Percentiles rank a stretch among this genome's conserved stretches.
Evolutionary conservation across 2,888 invertebrate species (phyloP).

Genomic region (Limnephilus auricula): DNA sequence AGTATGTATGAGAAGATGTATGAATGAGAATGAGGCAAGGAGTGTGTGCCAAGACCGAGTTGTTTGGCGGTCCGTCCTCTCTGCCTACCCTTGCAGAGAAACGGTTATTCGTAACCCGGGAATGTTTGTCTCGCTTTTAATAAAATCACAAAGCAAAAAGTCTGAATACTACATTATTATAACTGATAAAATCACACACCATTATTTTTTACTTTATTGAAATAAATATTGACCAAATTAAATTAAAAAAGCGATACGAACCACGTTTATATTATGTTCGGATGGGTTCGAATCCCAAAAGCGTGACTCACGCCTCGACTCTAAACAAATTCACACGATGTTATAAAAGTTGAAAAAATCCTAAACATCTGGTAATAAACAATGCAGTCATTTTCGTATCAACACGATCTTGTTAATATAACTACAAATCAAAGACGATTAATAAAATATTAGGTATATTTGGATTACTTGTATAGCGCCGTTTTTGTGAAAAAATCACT

Average conservation of each 20-base stretch:
- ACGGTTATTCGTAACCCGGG: too few relatives aligned
- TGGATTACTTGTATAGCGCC: too few relatives aligned
- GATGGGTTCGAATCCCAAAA: not conserved
- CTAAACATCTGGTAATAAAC: not conserved
- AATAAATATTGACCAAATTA: not conserved
- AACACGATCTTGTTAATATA: conserved; percentile 9
- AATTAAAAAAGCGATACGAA: not conserved
- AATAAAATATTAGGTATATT: too few relatives aligned
- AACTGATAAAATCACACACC: not conserved
- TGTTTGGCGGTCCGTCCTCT: too few relatives aligned
- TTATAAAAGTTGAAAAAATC: not conserved
- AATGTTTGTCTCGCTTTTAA: not conserved
- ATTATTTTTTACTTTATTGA: not conserved
- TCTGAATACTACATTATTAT: not conserved
- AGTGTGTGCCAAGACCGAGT: too few relatives aligned
- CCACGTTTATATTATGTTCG: not conserved
- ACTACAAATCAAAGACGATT: not conserved
- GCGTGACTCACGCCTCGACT: conserved; percentile 13
- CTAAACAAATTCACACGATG: not conserved
- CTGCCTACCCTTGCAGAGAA: too few relatives aligned
- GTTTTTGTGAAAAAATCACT: too few relatives aligned
- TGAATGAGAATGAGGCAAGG: too few relatives aligned
- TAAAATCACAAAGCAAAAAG: not conserved
- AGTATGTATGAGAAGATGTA: too few relatives aligned
- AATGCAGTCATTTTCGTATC: not conserved